A percentile compares a stretch with the other conserved stretches of the same genome.
phyloP scores from a whole-genome alignment of 2,888 invertebrate species.

The Lasioglossum marginatum region DNA sequence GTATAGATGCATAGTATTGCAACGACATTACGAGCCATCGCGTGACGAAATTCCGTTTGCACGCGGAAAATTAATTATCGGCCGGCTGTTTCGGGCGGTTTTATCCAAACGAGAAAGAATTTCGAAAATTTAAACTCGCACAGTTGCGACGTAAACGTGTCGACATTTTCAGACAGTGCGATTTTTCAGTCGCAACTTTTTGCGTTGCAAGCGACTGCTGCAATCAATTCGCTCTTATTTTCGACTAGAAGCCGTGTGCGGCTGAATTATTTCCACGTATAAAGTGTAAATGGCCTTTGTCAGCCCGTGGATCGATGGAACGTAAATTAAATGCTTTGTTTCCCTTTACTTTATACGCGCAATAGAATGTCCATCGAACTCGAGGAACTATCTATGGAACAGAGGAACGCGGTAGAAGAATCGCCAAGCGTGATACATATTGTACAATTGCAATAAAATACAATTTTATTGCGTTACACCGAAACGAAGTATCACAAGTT shows the following conservation, averaged over 20 bases:
- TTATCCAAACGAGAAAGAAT: background rate
- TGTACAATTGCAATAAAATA: background rate
- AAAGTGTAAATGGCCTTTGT: background rate
- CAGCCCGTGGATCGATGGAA: background rate
- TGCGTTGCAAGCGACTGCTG: background rate
- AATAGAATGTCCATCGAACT: background rate
- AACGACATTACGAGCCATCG: constrained; percentile 5
- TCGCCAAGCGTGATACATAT: too few species aligned
- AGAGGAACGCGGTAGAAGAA: background rate
- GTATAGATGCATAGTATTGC: background rate
- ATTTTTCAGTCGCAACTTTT: constrained; percentile 19
- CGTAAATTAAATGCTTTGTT: background rate
- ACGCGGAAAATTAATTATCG: constrained; percentile 32
- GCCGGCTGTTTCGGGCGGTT: constrained; percentile 9
- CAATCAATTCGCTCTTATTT: constrained; percentile 9
- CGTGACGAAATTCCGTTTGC: background rate
- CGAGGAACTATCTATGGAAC: background rate
- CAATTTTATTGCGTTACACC: background rate
- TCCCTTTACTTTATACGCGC: background rate
- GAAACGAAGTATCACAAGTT: too few species aligned
- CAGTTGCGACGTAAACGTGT: background rate
- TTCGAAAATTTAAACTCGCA: background rate
- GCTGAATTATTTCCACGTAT: constrained; percentile 7
- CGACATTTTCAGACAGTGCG: constrained; percentile 14
- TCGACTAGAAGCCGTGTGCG: background rate